A percentile compares a stretch with the other conserved stretches of the same genome.
These are phyloP conservation scores for Meloidogyne chitwoodi DNA, from an alignment of 1,140 invertebrate species.

Conservation along the genomic window DNA sequence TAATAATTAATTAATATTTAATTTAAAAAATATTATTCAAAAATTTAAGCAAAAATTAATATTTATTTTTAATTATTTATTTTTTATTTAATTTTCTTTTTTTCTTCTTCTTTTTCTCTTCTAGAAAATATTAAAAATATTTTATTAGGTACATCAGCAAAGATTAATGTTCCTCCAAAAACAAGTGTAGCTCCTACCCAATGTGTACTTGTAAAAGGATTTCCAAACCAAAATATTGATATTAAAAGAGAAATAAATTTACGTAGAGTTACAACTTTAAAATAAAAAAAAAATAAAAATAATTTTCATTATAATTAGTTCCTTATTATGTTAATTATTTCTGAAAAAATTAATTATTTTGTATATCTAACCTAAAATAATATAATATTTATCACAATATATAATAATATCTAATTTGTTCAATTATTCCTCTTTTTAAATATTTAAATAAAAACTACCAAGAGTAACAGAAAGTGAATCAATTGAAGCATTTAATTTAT, in stretches of 20 bases:
- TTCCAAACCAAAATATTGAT: conserved; percentile 90
- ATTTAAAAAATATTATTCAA: no score
- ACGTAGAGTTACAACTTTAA: conserved; percentile 77
- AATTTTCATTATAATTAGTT: no score
- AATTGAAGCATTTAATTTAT: conserved; percentile 85
- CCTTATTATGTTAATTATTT: no score
- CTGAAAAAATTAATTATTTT: no score
- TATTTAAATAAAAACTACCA: background rate
- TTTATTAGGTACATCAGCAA: conserved; percentile 60
- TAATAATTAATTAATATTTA: no score
- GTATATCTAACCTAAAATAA: no score
- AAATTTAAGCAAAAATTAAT: no score
- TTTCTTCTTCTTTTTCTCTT: background rate
- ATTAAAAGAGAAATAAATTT: conserved; percentile 91
- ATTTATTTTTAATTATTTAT: no score
- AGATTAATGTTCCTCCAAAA: conserved; percentile 85
- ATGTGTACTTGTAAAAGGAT: conserved; percentile 84
- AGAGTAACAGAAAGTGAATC: conserved; percentile 88
- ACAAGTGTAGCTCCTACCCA: conserved; percentile 87
- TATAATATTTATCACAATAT: no score
- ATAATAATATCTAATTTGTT: no score
- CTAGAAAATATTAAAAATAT: background rate
- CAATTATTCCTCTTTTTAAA: background rate
- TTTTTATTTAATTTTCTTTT: conserved; percentile 10
- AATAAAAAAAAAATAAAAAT: background rate